These are phyloP conservation scores for Pseudochirops corinnae DNA, from an alignment of 2,797 vertebrate genomes.

Conservation along the genomic window DNA sequence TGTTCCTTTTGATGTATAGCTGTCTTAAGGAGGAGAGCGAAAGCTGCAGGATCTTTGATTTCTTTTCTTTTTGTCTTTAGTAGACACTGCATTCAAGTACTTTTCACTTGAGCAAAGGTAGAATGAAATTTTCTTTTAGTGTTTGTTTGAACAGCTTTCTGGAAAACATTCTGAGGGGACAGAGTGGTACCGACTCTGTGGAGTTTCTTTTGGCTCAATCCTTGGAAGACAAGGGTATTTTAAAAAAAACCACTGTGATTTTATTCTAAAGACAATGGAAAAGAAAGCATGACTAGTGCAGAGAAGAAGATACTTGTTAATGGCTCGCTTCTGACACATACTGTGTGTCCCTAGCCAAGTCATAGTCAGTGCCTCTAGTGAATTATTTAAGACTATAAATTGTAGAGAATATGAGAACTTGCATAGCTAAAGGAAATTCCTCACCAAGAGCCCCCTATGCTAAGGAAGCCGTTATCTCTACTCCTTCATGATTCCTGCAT, in stretches of 20 bases:
- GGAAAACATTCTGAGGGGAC: neutral
- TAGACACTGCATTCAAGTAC: neutral
- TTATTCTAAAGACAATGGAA: neutral
- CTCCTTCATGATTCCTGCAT: neutral
- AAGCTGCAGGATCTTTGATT: fast-evolving
- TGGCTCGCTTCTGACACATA: neutral
- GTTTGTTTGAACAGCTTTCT: neutral
- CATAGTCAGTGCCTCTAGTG: neutral
- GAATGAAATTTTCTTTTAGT: neutral
- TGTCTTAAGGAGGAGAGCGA: neutral
- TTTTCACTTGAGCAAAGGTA: neutral
- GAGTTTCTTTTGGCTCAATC: neutral
- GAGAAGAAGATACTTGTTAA: neutral
- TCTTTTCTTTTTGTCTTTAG: too few species aligned
- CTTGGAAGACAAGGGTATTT: neutral
- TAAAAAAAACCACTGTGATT: neutral
- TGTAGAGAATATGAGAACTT: neutral
- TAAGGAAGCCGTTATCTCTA: neutral
- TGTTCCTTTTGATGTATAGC: neutral
- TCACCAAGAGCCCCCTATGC: neutral
- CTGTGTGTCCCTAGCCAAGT: neutral
- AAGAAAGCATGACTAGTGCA: neutral
- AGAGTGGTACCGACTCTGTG: neutral
- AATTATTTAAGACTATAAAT: neutral
- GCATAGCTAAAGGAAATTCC: neutral